Evolutionary conservation across 2,888 invertebrate species (phyloP).

Genomic region (Microplitis deprimator): DNA sequence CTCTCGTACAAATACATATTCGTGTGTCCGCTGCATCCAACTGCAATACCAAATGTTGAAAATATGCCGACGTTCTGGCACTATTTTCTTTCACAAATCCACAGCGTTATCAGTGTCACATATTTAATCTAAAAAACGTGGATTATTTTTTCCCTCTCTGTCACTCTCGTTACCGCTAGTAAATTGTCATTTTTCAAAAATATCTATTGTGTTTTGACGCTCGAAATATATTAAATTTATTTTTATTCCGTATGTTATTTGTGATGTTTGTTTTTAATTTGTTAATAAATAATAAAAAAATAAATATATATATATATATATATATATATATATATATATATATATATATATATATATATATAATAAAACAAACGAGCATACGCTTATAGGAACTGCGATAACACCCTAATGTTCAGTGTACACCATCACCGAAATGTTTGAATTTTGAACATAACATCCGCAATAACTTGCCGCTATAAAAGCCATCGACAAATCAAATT

Average conservation of each 20-base stretch:
- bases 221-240: conserved; percentile 10
- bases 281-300: conserved; percentile 2
- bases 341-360: conserved; percentile 2
- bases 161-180: too few relatives aligned
- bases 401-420: conserved; percentile 40
- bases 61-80: conserved; percentile 45
- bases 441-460: conserved; percentile 57
- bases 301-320: neutral
- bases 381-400: conserved; percentile 27
- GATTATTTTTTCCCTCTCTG: too few relatives aligned
- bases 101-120: conserved; percentile 43
- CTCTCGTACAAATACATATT: conserved; percentile 49
- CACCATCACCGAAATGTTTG: conserved; percentile 34
- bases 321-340: conserved; percentile 2
- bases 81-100: conserved; percentile 51
- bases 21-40: conserved; percentile 48
- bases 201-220: neutral
- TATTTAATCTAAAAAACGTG: conserved; percentile 34
- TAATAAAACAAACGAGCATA: conserved; percentile 12
- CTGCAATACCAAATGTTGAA: conserved; percentile 52
- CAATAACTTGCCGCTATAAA: conserved; percentile 72
- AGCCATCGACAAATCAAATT: conserved; percentile 72
- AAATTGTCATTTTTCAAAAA: neutral
- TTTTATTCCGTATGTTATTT: conserved; percentile 2
- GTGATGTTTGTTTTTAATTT: neutral